phyloP scores from a whole-genome alignment of 2,888 invertebrate genomes.

The Lamellibrachia satsuma region DNA sequence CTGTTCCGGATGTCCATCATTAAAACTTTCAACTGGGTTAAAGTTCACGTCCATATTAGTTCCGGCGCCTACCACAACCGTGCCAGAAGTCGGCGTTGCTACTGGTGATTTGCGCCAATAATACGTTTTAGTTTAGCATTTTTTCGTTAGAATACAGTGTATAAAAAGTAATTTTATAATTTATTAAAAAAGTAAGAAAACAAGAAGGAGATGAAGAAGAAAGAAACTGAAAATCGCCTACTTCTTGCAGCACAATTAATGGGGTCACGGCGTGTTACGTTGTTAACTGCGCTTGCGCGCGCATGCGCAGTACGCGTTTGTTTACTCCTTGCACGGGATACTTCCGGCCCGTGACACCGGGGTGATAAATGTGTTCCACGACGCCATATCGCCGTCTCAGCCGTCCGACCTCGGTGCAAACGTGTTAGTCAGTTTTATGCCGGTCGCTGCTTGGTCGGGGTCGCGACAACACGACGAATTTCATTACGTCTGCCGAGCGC shows the following conservation, averaged over 20 bases:
- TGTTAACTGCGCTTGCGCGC: neutral
- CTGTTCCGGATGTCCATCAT: too few relatives aligned
- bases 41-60: too few relatives aligned
- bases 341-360: neutral
- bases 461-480: neutral
- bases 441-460: neutral
- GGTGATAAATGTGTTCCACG: neutral
- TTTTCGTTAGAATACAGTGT: too few relatives aligned
- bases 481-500: neutral
- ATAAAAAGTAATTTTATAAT: too few relatives aligned
- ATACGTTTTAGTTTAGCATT: too few relatives aligned
- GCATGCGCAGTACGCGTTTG: neutral
- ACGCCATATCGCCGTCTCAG: neutral
- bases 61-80: too few relatives aligned
- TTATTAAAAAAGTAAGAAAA: too few relatives aligned
- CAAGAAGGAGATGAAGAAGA: too few relatives aligned
- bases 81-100: too few relatives aligned
- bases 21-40: too few relatives aligned
- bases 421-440: neutral
- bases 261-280: neutral
- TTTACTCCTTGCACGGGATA: neutral
- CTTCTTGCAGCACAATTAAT: neutral
- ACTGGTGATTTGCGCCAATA: too few relatives aligned
- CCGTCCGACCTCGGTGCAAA: neutral
- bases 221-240: too few relatives aligned